Base-by-base conservation (phyloP, 2,797 vertebrate genomes). In the Enteromius fasciolatus region DNA sequence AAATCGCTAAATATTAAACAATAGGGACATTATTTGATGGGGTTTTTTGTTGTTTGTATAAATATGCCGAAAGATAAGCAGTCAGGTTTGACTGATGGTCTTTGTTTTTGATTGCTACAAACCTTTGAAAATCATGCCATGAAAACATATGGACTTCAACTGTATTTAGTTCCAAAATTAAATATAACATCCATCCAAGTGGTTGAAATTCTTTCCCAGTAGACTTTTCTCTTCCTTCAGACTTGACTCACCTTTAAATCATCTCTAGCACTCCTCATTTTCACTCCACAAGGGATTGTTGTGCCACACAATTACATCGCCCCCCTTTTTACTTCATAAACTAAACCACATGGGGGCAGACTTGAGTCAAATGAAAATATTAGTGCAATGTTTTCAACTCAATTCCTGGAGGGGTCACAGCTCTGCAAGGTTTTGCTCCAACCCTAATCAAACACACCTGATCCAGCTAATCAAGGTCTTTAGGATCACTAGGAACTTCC, bases 121-220 rank as follows among this genome's bases (percentile, higher is more conserved):
- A 57, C 5, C 23, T 80, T 80, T 73, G 68, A 50, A 81, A 63
- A 20, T 73, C 78, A 48, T 57, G 54, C 78, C 36, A 33, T 54
- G 25, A 11, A 59, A 59, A 70, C 25, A 20, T 79, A 50, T 9
- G 20, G 1, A 52, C 64, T 68, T 57, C 1, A 46, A 20, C 25
- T 61, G 48, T 54, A 25, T 57, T 28, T 28, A 25, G 64, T 57
- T 41, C n/a, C 33, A 25, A 1, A 39, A 5, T 59, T 4, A 36
- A 57, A 75, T 10, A 25, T 75, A 20, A 50, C 61, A 76, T 31
- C 9, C 17, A 63, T 61, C 5, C 31, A 15, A 39, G n/a, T 67
- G 25, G 7, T 80, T 44, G 10, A 69, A 33, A 44, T 50, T 69
- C 15, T 57, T 25, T 31, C 28, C 44, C 11, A 17, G 12, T 28